phyloP scores from a whole-genome alignment of 2,113 vertebrate species.

The Menura novaehollandiae region DNA sequence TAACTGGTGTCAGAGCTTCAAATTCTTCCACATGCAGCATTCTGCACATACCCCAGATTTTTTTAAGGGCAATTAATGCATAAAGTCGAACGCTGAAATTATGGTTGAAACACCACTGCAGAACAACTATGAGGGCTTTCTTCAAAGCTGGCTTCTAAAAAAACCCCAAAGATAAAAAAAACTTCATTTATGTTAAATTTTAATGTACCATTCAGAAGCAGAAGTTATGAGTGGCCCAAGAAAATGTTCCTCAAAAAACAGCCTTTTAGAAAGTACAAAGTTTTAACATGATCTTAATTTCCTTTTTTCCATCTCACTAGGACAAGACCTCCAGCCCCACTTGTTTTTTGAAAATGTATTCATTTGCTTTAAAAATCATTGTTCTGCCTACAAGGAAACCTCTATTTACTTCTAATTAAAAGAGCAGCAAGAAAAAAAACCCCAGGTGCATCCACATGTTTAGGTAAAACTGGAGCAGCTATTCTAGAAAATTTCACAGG shows the following conservation, averaged over 20 bases:
- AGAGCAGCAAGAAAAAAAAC: neutral
- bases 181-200: neutral
- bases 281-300: neutral
- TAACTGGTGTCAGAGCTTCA: conserved; percentile 75
- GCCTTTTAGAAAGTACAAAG: neutral
- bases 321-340: neutral
- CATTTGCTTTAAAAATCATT: neutral
- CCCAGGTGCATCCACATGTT: neutral
- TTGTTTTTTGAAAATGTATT: neutral
- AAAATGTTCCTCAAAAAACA: neutral
- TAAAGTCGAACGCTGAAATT: conserved; percentile 93
- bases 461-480: neutral
- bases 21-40: conserved; percentile 58
- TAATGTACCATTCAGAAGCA: neutral
- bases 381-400: neutral
- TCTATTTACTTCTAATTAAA: neutral
- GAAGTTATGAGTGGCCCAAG: neutral
- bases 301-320: neutral
- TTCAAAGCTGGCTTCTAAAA: conserved; percentile 74
- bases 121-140: conserved; percentile 77
- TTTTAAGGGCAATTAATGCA: conserved; percentile 86
- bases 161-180: neutral
- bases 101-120: conserved; percentile 91
- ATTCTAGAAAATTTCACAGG: neutral
- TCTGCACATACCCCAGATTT: conserved; percentile 81